These are phyloP conservation scores for Prionace glauca DNA, from an alignment of 2,797 vertebrate species.

Conservation along the genomic window DNA sequence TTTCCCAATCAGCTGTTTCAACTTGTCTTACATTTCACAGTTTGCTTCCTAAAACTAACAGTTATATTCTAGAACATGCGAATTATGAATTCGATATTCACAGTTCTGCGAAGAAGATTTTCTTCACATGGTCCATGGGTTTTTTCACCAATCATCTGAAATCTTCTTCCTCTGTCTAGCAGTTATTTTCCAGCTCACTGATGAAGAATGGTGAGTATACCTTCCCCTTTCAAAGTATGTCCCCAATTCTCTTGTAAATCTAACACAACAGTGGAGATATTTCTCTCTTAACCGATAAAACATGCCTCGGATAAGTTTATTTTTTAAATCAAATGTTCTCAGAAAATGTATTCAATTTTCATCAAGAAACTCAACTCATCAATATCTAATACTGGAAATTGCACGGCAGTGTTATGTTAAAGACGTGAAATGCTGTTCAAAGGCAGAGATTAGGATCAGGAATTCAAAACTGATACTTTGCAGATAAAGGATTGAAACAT, in stretches of 20 bases:
- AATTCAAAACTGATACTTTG: background rate
- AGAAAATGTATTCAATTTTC: conserved; percentile 8
- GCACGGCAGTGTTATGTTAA: background rate
- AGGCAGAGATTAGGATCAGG: background rate
- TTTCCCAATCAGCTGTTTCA: background rate
- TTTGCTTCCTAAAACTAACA: background rate
- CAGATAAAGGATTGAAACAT: background rate
- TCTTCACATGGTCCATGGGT: background rate
- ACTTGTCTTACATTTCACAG: background rate
- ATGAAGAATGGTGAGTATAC: background rate
- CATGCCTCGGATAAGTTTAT: background rate
- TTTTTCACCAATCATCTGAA: background rate
- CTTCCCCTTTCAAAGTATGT: background rate
- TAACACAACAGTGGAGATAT: background rate
- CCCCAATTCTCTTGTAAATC: background rate
- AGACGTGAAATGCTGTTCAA: background rate
- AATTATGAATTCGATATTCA: background rate
- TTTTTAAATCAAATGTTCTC: background rate
- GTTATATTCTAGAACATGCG: background rate
- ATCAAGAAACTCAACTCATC: background rate
- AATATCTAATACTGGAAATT: background rate
- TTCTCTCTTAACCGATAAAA: background rate
- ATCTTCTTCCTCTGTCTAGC: background rate
- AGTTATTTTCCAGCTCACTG: background rate
- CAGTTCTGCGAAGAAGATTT: background rate